phyloP scores from a whole-genome alignment of 53 echinoderm and acorn worm species.

The Pentamera pediparva region DNA sequence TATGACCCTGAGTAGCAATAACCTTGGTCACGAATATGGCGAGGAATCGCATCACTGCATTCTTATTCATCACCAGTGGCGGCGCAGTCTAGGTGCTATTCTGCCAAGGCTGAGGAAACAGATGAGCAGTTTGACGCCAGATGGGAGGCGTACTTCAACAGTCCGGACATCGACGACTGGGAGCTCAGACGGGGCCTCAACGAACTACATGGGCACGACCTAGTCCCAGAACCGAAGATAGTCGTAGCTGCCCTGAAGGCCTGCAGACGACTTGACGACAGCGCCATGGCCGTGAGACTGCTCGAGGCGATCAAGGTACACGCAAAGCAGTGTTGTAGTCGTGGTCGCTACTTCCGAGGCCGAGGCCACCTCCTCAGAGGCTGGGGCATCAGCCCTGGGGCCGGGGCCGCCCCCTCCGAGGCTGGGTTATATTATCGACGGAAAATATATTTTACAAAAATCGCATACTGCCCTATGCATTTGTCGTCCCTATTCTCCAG shows the following conservation, averaged over 20 bases:
- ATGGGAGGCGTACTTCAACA: slow-evolving; percentile 99
- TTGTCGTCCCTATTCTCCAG: too few relatives aligned
- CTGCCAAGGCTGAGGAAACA: slow-evolving; percentile 81
- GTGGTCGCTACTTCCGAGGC: too few relatives aligned
- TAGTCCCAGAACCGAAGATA: slow-evolving; percentile 98
- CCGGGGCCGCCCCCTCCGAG: too few relatives aligned
- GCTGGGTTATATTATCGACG: too few relatives aligned
- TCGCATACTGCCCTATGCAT: not conserved
- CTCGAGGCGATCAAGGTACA: slow-evolving; percentile 91
- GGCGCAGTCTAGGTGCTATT: slow-evolving; percentile 54
- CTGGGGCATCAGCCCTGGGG: too few relatives aligned
- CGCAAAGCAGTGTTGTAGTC: not conserved
- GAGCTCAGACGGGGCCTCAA: slow-evolving; percentile 82
- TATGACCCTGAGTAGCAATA: too few relatives aligned
- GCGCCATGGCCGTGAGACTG: slow-evolving; percentile 84
- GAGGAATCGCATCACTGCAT: too few relatives aligned
- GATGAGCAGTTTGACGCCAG: slow-evolving; percentile 97
- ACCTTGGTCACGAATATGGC: too few relatives aligned
- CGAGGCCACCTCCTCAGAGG: too few relatives aligned
- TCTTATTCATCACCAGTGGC: slow-evolving; percentile 52
- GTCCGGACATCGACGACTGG: slow-evolving; percentile 97
- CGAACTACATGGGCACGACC: slow-evolving; percentile 88
- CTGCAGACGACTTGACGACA: slow-evolving; percentile 86
- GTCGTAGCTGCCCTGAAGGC: slow-evolving; percentile 80
- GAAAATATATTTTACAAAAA: not conserved